Conservation (phyloP, 2,113 vertebrate genomes). For the Myrmecobius fasciatus region DNA sequence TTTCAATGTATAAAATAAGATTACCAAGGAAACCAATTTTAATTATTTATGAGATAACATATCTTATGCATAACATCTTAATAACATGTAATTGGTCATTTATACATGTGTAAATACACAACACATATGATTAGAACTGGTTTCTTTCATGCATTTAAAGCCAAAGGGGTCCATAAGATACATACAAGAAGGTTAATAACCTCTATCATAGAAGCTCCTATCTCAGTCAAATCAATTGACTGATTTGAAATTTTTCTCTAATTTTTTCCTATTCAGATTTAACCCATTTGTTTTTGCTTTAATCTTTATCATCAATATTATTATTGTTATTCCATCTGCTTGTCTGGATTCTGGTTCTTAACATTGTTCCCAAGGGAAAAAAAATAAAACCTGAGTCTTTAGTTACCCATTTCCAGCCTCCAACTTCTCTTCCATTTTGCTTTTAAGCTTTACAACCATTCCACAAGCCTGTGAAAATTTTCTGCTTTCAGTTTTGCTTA, state of each 20-base stretch:
- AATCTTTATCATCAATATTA: background rate
- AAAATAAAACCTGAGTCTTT: background rate
- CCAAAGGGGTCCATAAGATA: background rate
- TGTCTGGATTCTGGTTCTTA: background rate
- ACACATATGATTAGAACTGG: background rate
- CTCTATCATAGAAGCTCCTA: background rate
- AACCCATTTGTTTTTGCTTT: background rate
- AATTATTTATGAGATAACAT: background rate
- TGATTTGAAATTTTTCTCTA: background rate
- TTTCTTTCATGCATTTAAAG: background rate
- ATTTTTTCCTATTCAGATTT: background rate
- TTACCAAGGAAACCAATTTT: background rate
- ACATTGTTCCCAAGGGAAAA: background rate
- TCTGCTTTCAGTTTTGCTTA: conserved; percentile 57
- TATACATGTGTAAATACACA: too few relatives aligned
- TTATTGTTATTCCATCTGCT: background rate
- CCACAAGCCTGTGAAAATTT: background rate
- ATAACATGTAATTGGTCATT: background rate
- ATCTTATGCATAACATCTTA: too few relatives aligned
- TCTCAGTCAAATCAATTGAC: background rate
- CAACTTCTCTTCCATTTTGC: conserved; percentile 29
- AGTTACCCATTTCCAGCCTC: background rate
- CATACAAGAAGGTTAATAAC: background rate
- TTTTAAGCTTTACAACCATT: conserved; percentile 33
- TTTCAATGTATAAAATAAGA: background rate